phyloP scores from a whole-genome alignment of 2,797 vertebrate genomes.

The Epinephelus awoara region DNA sequence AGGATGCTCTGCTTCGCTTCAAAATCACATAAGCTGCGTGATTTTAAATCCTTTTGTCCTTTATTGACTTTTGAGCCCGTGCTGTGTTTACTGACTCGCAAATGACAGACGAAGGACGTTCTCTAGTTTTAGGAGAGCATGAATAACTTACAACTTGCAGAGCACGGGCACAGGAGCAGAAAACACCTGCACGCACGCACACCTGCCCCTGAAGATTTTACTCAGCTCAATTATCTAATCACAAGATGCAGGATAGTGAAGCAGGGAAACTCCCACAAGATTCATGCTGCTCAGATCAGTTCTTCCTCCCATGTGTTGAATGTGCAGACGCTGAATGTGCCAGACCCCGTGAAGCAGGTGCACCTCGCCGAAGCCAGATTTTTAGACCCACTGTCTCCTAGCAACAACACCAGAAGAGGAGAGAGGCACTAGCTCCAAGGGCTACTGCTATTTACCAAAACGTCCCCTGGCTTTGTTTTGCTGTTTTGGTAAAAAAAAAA shows the following conservation, averaged over 20 bases:
- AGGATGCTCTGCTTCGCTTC: conserved; percentile 18
- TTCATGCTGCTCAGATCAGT: conserved; percentile 35
- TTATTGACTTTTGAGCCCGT: conserved; percentile 47
- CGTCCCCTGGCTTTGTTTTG: conserved; percentile 72
- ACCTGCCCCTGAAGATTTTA: conserved; percentile 38
- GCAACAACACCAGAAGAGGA: conserved; percentile 80
- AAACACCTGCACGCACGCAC: conserved; percentile 45
- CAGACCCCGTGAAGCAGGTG: conserved; percentile 75
- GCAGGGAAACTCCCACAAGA: conserved; percentile 43
- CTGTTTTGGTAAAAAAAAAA: conserved; percentile 53
- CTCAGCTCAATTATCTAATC: conserved; percentile 54
- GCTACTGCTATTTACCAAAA: conserved; percentile 73
- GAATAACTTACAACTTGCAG: neutral
- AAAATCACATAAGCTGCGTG: conserved; percentile 41
- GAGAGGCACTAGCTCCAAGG: conserved; percentile 67
- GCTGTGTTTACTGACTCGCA: conserved; percentile 58
- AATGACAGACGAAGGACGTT: conserved; percentile 57
- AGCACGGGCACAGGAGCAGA: conserved; percentile 12
- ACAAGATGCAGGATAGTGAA: conserved; percentile 23
- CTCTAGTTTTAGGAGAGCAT: conserved; percentile 18
- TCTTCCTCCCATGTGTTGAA: conserved; percentile 57
- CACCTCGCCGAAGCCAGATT: conserved; percentile 72
- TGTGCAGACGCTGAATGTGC: conserved; percentile 46
- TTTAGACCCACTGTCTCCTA: conserved; percentile 82
- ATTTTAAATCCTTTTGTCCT: conserved; percentile 62